Evolutionary conservation across 2,113 vertebrate species (phyloP).

Genomic region (Mormyrus lacerda): DNA sequence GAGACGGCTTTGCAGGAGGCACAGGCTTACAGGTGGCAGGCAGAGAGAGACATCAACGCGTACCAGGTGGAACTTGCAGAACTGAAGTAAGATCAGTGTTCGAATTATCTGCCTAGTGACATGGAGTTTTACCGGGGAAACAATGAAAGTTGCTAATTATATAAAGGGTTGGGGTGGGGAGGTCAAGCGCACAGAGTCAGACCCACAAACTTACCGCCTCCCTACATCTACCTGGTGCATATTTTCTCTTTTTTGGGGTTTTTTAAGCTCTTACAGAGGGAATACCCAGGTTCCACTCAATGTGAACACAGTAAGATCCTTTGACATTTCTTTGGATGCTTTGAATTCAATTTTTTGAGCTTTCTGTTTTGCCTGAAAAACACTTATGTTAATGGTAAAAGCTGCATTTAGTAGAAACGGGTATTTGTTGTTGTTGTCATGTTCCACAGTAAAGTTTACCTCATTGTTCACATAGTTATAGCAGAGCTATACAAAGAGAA

Average conservation of each 20-base stretch:
- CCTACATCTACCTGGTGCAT: neutral
- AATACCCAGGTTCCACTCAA: neutral
- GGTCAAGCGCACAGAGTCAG: neutral
- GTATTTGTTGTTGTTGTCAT: neutral
- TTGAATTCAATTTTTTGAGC: neutral
- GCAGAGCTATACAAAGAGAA: neutral
- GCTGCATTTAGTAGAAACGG: neutral
- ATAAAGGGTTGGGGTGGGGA: neutral
- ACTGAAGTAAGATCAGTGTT: conserved; percentile 50
- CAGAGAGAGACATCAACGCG: conserved; percentile 43
- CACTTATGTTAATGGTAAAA: neutral
- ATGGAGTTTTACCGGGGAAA: neutral
- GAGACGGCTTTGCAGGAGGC: conserved; percentile 55
- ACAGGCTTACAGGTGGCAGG: conserved; percentile 44
- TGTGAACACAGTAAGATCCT: neutral
- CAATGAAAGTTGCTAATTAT: neutral
- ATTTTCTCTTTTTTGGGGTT: neutral
- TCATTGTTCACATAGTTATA: neutral
- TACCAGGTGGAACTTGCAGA: conserved; percentile 51
- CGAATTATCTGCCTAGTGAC: neutral
- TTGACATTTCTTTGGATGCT: neutral
- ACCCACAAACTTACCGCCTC: neutral
- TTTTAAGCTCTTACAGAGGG: neutral
- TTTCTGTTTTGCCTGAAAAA: neutral
- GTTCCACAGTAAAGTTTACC: neutral